Percentiles rank a stretch among this genome's conserved stretches.
Conservation (phyloP, 2,888 invertebrate species). For the Meta bourneti region DNA sequence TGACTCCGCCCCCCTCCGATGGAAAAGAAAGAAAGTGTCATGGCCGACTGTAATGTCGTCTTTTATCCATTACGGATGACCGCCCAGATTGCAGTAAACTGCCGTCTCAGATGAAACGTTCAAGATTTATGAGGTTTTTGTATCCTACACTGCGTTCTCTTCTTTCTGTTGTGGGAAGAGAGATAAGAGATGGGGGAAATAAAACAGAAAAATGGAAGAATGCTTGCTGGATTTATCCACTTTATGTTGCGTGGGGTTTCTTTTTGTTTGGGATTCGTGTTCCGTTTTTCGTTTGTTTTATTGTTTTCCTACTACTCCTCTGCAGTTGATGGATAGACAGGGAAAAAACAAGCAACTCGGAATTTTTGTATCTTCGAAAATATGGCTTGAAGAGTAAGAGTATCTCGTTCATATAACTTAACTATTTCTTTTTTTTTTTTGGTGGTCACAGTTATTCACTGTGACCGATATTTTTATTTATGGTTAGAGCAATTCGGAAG, state of each 20-base stretch:
- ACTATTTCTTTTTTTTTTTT: no score
- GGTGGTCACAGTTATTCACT: no score
- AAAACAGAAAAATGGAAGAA: neutral
- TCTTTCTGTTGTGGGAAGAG: neutral
- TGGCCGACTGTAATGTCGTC: conserved; percentile 69
- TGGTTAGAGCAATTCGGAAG: no score
- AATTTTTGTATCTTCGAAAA: neutral
- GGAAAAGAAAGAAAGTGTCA: conserved; percentile 66
- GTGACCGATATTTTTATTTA: no score
- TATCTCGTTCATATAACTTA: neutral
- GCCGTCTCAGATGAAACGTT: conserved; percentile 53
- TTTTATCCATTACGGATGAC: conserved; percentile 64
- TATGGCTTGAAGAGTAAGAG: neutral
- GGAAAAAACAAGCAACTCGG: conserved; percentile 8
- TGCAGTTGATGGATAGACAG: conserved; percentile 37
- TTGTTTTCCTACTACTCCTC: neutral
- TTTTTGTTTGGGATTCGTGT: conserved; percentile 31
- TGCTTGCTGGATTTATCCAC: conserved; percentile 42
- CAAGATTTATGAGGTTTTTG: conserved; percentile 70
- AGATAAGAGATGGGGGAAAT: conserved; percentile 12
- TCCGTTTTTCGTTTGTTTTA: conserved; percentile 23
- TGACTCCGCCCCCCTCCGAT: conserved; percentile 35
- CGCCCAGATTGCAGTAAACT: conserved; percentile 65
- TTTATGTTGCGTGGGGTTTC: conserved; percentile 24
- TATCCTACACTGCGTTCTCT: conserved; percentile 22